Evolutionary conservation across 2,797 vertebrate genomes (phyloP).

Genomic region (Lagodon rhomboides): DNA sequence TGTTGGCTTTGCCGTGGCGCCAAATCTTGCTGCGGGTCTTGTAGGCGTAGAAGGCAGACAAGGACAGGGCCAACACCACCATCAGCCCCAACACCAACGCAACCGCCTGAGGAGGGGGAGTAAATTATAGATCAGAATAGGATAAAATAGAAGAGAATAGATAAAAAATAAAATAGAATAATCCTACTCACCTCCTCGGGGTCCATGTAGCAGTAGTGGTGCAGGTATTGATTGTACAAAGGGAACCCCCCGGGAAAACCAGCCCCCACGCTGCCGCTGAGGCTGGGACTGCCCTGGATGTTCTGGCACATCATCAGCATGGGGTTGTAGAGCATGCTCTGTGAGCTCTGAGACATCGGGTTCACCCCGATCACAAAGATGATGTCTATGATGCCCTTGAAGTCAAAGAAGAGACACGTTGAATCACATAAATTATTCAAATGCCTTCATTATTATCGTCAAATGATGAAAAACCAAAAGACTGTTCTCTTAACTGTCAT

Average conservation of each 20-base stretch:
- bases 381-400: constrained; percentile 88
- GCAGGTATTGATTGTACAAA: constrained; percentile 88
- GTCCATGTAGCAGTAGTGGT: constrained; percentile 94
- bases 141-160: neutral
- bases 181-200: constrained; percentile 86
- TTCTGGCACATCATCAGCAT: constrained; percentile 89
- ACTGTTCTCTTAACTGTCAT: neutral
- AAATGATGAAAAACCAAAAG: neutral
- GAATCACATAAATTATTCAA: neutral
- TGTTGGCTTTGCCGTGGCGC: constrained; percentile 88
- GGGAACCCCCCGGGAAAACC: constrained; percentile 77
- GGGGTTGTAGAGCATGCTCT: constrained; percentile 89
- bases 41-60: constrained; percentile 89
- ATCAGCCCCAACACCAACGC: constrained; percentile 90
- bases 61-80: constrained; percentile 84
- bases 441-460: neutral
- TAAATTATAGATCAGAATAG: neutral
- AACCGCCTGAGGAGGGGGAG: constrained; percentile 80
- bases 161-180: constrained; percentile 1
- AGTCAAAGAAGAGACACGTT: neutral
- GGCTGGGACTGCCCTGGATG: constrained; percentile 79
- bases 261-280: constrained; percentile 75
- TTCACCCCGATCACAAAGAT: constrained; percentile 92
- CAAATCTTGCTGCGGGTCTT: constrained; percentile 92
- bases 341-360: constrained; percentile 89